Conservation (phyloP, 2,797 vertebrate species). For the Onychomys arenicola region DNA sequence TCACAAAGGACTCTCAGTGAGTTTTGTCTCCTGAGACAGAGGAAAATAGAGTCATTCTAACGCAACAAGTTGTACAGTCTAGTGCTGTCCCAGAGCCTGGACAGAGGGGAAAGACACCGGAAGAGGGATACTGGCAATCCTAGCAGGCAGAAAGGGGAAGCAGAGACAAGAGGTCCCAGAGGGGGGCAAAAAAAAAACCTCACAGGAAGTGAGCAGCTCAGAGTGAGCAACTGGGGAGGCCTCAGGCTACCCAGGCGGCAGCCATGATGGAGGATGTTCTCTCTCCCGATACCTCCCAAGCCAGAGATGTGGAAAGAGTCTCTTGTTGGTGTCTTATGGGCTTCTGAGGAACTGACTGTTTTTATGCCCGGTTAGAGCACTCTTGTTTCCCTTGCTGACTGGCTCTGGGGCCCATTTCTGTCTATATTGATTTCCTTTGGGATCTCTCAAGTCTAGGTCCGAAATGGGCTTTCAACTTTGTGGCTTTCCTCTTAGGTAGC, state of each 20-base stretch:
- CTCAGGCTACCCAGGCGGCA: not conserved
- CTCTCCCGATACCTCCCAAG: not conserved
- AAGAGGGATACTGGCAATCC: slow-evolving; percentile 2
- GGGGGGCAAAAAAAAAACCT: not conserved
- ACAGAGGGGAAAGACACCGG: not conserved
- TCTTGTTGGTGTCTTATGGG: not conserved
- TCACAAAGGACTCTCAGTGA: slow-evolving; percentile 54
- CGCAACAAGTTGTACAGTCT: not conserved
- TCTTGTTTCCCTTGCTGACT: not conserved
- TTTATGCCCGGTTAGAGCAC: not conserved
- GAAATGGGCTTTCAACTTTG: not conserved
- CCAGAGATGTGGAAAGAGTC: not conserved
- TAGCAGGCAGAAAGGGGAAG: slow-evolving; percentile 22
- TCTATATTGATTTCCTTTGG: not conserved
- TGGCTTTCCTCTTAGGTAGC: not conserved
- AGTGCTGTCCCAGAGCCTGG: slow-evolving; percentile 36
- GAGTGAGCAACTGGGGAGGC: not conserved
- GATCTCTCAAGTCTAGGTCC: not conserved
- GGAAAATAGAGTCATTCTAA: not conserved
- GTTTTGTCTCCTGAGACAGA: slow-evolving; percentile 1
- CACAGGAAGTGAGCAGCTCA: not conserved
- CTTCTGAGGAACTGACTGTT: not conserved
- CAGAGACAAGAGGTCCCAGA: not conserved
- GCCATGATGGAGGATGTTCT: not conserved
- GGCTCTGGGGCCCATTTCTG: not conserved